Evolutionary conservation across 2,797 vertebrate genomes (phyloP).

Genomic region (Cynopterus sphinx): DNA sequence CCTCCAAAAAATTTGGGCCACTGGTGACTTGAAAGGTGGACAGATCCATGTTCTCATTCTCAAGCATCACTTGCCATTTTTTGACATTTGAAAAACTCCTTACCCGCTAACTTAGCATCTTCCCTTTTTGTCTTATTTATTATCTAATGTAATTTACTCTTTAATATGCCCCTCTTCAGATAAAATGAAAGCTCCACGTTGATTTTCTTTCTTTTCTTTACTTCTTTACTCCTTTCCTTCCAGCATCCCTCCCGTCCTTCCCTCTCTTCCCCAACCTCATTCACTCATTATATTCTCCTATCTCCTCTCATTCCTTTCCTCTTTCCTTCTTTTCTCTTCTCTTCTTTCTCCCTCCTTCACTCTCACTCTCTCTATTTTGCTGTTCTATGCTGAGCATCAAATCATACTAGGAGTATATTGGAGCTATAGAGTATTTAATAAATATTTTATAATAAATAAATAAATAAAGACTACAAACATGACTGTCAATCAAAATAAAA

Average conservation of each 20-base stretch:
- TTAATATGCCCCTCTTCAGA: not conserved
- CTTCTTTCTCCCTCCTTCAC: too few species aligned
- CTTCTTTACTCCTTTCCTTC: too few species aligned
- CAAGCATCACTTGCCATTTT: not conserved
- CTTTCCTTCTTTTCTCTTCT: too few species aligned
- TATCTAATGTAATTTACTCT: not conserved
- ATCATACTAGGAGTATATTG: not conserved
- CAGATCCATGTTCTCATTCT: not conserved
- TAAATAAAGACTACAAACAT: not conserved
- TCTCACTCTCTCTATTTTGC: not conserved
- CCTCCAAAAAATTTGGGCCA: not conserved
- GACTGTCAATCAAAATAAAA: not conserved
- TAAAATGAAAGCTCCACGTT: not conserved
- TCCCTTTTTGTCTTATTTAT: not conserved
- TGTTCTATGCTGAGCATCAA: not conserved
- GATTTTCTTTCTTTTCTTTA: too few species aligned
- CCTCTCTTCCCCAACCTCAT: too few species aligned
- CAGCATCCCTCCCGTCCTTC: too few species aligned
- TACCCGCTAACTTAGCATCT: not conserved
- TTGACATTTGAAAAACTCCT: not conserved
- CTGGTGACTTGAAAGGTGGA: not conserved
- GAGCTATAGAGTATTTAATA: not conserved
- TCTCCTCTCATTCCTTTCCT: too few species aligned
- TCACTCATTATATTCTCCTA: too few species aligned
- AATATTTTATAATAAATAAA: not conserved